phyloP scores from a whole-genome alignment of 2,797 vertebrate genomes.

The Catamblyrhynchus diadema region DNA sequence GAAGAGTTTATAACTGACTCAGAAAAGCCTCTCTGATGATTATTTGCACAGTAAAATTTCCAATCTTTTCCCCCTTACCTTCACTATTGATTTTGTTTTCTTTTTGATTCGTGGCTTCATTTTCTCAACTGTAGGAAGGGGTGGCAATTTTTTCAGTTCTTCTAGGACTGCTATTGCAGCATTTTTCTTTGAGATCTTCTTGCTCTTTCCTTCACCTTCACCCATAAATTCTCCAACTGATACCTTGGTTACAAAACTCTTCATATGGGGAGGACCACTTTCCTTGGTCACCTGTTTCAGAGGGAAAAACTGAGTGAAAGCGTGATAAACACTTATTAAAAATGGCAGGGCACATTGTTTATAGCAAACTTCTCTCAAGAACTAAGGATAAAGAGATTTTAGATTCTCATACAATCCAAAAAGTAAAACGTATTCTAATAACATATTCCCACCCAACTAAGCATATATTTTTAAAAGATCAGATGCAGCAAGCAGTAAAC shows the following conservation, averaged over 20 bases:
- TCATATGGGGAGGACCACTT: constrained; percentile 97
- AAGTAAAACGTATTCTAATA: neutral
- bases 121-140: constrained; percentile 89
- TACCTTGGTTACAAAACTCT: constrained; percentile 93
- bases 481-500: neutral
- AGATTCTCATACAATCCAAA: neutral
- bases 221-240: constrained; percentile 90
- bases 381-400: neutral
- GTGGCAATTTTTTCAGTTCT: constrained; percentile 89
- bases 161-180: constrained; percentile 91
- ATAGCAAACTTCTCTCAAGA: constrained; percentile 42
- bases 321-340: constrained; percentile 75
- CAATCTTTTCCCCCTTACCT: constrained; percentile 76
- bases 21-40: neutral
- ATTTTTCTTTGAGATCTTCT: constrained; percentile 99
- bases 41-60: neutral
- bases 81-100: constrained; percentile 98
- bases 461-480: neutral
- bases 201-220: constrained; percentile 98
- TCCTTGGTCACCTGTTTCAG: constrained; percentile 93
- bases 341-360: constrained; percentile 59
- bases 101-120: constrained; percentile 97
- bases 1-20: neutral
- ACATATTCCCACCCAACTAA: neutral
- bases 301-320: constrained; percentile 83